phyloP scores from a whole-genome alignment of 2,797 vertebrate genomes.

The Arrhamphus sclerolepis region DNA sequence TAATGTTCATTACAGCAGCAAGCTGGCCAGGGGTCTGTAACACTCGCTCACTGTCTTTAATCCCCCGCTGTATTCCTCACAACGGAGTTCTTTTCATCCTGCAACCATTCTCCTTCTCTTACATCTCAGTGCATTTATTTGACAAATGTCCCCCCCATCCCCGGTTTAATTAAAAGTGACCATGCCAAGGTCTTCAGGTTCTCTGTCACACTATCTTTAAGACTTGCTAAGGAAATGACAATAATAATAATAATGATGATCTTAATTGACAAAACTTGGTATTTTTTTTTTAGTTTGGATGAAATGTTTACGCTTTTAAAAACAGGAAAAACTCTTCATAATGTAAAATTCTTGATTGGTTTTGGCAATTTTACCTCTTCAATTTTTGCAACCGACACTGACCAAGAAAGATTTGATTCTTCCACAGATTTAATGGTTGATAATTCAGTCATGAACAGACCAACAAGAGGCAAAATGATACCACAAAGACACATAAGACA shows the following conservation, averaged over 20 bases:
- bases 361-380: no score
- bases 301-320: conserved; percentile 3
- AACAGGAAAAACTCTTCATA: not conserved
- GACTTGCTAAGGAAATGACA: not conserved
- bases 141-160: conserved; percentile 60
- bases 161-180: conserved; percentile 67
- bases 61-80: conserved; percentile 63
- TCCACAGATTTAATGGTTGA: no score
- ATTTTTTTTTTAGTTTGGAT: conserved; percentile 16
- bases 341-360: not conserved
- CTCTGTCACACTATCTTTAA: conserved; percentile 13
- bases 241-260: no score
- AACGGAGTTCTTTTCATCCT: conserved; percentile 60
- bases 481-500: no score
- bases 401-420: no score
- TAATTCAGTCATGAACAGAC: no score
- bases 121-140: conserved; percentile 57
- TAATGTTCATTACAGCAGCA: conserved; percentile 83
- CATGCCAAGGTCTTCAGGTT: conserved; percentile 35
- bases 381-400: no score
- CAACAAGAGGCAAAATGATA: not conserved
- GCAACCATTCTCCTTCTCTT: conserved; percentile 45
- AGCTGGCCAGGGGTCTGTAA: conserved; percentile 74
- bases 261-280: conserved; percentile 15
- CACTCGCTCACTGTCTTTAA: conserved; percentile 74